These are phyloP conservation scores for Manis crassicaudata DNA, from an alignment of 2,797 vertebrate genomes.

Conservation along the genomic window DNA sequence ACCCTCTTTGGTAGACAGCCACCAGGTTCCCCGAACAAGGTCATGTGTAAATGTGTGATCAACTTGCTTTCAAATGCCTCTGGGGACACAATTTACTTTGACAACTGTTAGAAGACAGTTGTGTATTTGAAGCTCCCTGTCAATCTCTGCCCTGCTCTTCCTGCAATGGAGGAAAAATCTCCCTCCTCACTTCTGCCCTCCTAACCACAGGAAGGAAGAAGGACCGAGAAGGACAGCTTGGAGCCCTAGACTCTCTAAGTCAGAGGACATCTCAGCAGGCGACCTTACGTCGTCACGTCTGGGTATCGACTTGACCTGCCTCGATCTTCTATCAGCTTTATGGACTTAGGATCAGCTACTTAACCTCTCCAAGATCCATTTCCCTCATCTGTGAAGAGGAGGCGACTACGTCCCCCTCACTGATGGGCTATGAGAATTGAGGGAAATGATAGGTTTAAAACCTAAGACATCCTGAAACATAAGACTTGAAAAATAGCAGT, in stretches of 20 bases:
- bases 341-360: not conserved
- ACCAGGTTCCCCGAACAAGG: slow-evolving; percentile 25
- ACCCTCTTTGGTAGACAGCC: slow-evolving; percentile 28
- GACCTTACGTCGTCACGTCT: not conserved
- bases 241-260: slow-evolving; percentile 17
- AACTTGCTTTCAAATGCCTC: slow-evolving; percentile 70
- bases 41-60: slow-evolving; percentile 48
- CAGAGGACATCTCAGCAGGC: not conserved
- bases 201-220: slow-evolving; percentile 9
- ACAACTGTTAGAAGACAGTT: slow-evolving; percentile 68
- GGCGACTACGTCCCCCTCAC: not conserved
- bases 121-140: slow-evolving; percentile 62
- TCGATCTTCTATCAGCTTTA: not conserved
- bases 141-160: slow-evolving; percentile 38
- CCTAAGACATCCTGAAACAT: not conserved
- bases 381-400: not conserved
- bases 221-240: not conserved
- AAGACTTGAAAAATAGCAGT: not conserved
- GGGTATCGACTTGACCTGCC: not conserved
- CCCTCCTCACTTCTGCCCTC: slow-evolving; percentile 29
- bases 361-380: not conserved
- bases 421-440: not conserved
- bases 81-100: slow-evolving; percentile 73
- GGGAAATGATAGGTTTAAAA: not conserved
- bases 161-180: slow-evolving; percentile 60